These are phyloP conservation scores for Solea senegalensis DNA, from an alignment of 2,113 vertebrate genomes.

Conservation along the genomic window DNA sequence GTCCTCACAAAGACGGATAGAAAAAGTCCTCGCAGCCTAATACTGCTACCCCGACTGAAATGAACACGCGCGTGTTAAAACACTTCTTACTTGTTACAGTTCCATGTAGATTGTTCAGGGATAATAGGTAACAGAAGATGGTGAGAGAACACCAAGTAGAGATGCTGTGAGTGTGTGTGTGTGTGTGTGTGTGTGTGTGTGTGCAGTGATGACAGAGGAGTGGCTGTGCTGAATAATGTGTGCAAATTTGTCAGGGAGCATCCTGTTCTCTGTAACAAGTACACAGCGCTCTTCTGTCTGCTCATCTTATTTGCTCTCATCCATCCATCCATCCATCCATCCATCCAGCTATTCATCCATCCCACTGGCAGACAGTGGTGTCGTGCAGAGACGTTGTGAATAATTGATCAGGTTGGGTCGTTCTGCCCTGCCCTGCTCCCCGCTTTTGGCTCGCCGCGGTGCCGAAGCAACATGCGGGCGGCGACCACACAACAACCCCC, in stretches of 20 bases:
- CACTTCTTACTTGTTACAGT: no score
- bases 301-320: conserved; percentile 12
- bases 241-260: conserved; percentile 61
- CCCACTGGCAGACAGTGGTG: conserved; percentile 48
- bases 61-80: no score
- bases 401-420: conserved; percentile 71
- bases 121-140: no score
- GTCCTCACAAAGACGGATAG: no score
- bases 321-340: conserved; percentile 20
- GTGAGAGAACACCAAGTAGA: no score
- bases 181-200: conserved; percentile 21
- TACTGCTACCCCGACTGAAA: no score
- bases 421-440: conserved; percentile 48
- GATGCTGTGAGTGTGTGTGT: no score
- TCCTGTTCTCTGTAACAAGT: conserved; percentile 63
- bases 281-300: conserved; percentile 50
- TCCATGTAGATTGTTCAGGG: no score
- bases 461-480: conserved; percentile 38
- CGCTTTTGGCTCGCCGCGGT: conserved; percentile 29
- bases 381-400: conserved; percentile 71
- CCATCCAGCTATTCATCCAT: conserved; percentile 27
- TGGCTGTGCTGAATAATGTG: conserved; percentile 43
- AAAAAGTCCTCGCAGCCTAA: no score
- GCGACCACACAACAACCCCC: conserved; percentile 11
- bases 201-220: conserved; percentile 16